phyloP scores from a whole-genome alignment of 2,797 vertebrate genomes.

The Fratercula arctica region DNA sequence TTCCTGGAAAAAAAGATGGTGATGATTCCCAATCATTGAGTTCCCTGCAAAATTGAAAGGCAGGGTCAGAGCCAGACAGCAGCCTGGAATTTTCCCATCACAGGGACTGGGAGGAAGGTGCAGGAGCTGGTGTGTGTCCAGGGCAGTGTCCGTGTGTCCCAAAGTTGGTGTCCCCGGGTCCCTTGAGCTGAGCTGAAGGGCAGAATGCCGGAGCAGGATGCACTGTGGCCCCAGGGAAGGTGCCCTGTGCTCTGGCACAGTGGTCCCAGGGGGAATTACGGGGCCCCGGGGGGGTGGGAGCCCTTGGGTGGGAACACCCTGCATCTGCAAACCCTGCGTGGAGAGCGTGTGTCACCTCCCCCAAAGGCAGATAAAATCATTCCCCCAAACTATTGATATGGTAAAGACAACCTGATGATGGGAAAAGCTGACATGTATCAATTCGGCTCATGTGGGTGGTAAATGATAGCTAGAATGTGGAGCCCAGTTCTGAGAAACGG shows the following conservation, averaged over 20 bases:
- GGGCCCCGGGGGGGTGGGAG: rapidly evolving
- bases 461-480: background rate
- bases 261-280: background rate
- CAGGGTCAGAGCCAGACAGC: rapidly evolving
- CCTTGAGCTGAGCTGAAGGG: background rate
- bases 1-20: background rate
- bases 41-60: background rate
- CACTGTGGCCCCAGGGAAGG: background rate
- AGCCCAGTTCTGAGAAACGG: slow-evolving; percentile 24
- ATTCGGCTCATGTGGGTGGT: background rate
- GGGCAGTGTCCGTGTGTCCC: background rate
- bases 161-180: rapidly evolving
- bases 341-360: background rate
- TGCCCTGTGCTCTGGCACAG: rapidly evolving
- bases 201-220: background rate
- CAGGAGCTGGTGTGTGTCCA: background rate
- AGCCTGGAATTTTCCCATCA: background rate
- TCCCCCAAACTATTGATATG: background rate
- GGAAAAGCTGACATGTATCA: background rate
- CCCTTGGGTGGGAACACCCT: background rate
- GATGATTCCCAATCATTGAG: rapidly evolving
- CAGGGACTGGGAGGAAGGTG: background rate
- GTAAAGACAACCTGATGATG: background rate
- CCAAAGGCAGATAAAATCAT: background rate
- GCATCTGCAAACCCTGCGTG: rapidly evolving